phyloP scores from a whole-genome alignment of 2,888 invertebrate species.

The Acanthosepion esculentum region DNA sequence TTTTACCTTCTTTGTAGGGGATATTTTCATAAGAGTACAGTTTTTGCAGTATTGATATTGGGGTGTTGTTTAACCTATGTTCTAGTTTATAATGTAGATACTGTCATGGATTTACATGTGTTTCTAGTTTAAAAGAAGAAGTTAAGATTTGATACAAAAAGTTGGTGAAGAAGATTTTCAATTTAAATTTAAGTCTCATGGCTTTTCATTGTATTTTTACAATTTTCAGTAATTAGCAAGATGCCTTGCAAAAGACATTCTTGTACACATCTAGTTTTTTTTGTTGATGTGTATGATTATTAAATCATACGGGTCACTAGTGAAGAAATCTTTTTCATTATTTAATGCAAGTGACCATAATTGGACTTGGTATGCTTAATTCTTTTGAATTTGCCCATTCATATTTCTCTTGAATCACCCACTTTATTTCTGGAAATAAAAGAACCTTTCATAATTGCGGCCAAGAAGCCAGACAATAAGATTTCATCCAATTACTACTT shows the following conservation, averaged over 20 bases:
- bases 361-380: background rate
- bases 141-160: too few relatives aligned
- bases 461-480: conserved; percentile 11
- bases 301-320: background rate
- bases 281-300: background rate
- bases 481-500: background rate
- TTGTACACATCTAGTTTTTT: background rate
- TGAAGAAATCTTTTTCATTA: background rate
- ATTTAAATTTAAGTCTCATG: background rate
- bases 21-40: too few relatives aligned
- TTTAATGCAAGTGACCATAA: background rate
- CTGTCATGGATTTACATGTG: too few relatives aligned
- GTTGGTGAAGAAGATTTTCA: background rate
- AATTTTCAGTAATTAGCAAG: background rate
- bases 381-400: background rate
- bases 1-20: too few relatives aligned
- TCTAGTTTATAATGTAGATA: too few relatives aligned
- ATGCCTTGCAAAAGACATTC: background rate
- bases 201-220: background rate
- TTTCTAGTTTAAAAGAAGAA: too few relatives aligned
- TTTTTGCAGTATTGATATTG: too few relatives aligned
- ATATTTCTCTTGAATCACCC: background rate
- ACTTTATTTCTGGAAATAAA: background rate
- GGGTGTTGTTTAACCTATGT: too few relatives aligned
- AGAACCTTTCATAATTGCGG: background rate